Evolutionary conservation across 2,888 invertebrate genomes (phyloP).

Genomic region (Caenorhabditis sp.): DNA sequence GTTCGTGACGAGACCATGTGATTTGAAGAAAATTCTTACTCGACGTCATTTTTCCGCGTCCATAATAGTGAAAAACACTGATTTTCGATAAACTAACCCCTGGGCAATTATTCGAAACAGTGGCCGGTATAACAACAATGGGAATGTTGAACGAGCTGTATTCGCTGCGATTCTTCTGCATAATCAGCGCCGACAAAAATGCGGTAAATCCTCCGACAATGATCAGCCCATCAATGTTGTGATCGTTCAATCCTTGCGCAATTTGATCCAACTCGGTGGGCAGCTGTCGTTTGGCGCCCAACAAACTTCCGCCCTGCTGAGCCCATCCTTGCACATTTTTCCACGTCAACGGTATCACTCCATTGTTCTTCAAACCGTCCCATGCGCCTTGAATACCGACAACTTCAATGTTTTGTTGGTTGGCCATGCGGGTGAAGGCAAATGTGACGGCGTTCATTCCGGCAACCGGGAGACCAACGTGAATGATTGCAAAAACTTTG

Average conservation of each 20-base stretch:
- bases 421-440: conserved; percentile 91
- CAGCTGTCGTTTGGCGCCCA: conserved; percentile 40
- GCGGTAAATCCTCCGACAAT: conserved; percentile 73
- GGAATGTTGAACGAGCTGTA: conserved; percentile 89
- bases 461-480: conserved; percentile 95
- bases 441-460: conserved; percentile 98
- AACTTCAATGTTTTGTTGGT: conserved; percentile 89
- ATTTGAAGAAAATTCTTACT: no score
- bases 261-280: conserved; percentile 37
- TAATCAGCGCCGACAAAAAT: conserved; percentile 82
- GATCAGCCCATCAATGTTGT: conserved; percentile 34
- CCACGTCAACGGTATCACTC: conserved; percentile 70
- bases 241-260: conserved; percentile 26
- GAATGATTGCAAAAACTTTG: conserved; percentile 80
- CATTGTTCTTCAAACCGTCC: conserved; percentile 88
- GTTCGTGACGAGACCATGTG: neutral
- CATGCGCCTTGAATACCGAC: conserved; percentile 92
- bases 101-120: conserved; percentile 78
- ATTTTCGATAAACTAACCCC: conserved; percentile 16
- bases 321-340: conserved; percentile 45
- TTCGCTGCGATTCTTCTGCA: conserved; percentile 78
- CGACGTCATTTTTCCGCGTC: no score
- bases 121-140: conserved; percentile 89
- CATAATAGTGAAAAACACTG: no score
- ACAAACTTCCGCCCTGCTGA: conserved; percentile 30